These are phyloP conservation scores for Strix occidentalis DNA, from an alignment of 2,797 vertebrate species.

Conservation along the genomic window DNA sequence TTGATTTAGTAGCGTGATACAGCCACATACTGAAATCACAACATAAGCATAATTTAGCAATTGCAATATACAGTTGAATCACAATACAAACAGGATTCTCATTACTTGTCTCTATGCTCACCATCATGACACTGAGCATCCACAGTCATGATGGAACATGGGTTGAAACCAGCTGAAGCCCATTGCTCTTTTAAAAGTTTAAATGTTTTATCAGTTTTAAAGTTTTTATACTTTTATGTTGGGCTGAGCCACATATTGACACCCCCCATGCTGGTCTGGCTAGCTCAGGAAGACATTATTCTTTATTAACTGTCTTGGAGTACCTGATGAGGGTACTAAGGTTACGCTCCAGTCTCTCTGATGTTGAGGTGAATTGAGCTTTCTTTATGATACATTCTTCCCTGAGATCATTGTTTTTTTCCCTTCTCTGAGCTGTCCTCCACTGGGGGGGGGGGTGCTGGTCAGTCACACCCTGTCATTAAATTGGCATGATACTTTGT, in stretches of 20 bases:
- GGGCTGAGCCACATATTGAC: not conserved
- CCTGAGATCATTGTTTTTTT: not conserved
- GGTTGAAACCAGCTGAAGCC: not conserved
- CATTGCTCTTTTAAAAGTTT: not conserved
- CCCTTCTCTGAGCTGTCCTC: not conserved
- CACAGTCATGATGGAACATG: not conserved
- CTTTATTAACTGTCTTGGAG: not conserved
- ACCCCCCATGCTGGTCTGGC: not conserved
- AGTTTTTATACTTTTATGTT: not conserved
- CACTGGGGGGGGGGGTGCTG: not conserved
- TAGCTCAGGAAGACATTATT: not conserved
- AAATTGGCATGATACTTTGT: not conserved
- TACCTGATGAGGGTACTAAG: not conserved
- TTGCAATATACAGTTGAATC: not conserved
- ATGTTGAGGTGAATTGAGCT: not conserved
- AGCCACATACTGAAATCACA: not conserved
- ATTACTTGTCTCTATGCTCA: not conserved
- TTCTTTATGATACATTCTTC: not conserved
- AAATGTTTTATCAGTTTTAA: not conserved
- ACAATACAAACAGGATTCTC: not conserved
- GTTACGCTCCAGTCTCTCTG: not conserved
- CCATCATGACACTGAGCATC: not conserved
- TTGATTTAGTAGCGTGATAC: not conserved
- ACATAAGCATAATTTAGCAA: not conserved
- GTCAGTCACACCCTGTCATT: not conserved